These are phyloP conservation scores for Bos taurus DNA, from an alignment of 2,113 vertebrate genomes.

Conservation along the genomic window ARS-UCD2.0 NC_037356.1:17846501-17847000, in stretches of 20 bases:
- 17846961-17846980: not conserved
- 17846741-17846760: not conserved
- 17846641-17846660: not conserved
- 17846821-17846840: not conserved
- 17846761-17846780: not conserved
- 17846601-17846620: not conserved
- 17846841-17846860: not conserved
- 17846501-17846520: not conserved
- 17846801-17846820: not conserved
- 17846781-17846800: not conserved
- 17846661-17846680: not conserved
- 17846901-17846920: not conserved
- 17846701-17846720: not conserved
- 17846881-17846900: not conserved
- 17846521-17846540: not conserved
- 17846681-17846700: not conserved
- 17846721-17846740: not conserved
- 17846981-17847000: not conserved
- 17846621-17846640: not conserved
- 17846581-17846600: not conserved
- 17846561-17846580: not conserved
- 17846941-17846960: not conserved
- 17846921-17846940: not conserved
- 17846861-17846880: not conserved
- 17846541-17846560: not conserved